Base-by-base conservation (phyloP, 2,888 invertebrate genomes). In the Tolmerus cingulatus region DNA sequence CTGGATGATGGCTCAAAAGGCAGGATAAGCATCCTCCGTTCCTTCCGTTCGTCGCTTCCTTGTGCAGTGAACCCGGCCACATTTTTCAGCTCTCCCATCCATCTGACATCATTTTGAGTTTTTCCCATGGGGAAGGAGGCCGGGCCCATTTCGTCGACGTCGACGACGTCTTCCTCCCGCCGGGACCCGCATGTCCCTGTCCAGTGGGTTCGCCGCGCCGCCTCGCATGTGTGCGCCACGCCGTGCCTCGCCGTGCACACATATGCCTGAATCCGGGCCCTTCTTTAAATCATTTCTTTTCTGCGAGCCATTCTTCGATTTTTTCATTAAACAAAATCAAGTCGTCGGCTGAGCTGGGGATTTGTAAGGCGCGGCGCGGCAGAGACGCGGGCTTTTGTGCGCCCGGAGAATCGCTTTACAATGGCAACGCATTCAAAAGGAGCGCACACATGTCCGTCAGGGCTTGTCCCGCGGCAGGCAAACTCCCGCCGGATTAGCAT, bases 11-110 rank as follows among this genome's bases (percentile, higher is more conserved):
- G 43, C 81, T 55, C 51, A 81, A 81, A 81, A 55, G 81, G 51
- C 81, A 81, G 81, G 81, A 81, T 81, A 81, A 81, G 81, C 81
- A 81, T 81, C 81, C 81, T 81, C 55, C 55, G 81, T 81, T 46
- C 81, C 81, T 81, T 81, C 81, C 81, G 81, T 81, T 81, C 81
- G 16, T 8, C 51, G 55, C 27, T 81, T 81, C 51, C 51, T 81
- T 81, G 27, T 78, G 78, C 78, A 55, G 51, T 81, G 34, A 81
- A 81, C 55, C 30, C 55, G 27, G 81, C 55, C 81, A 55, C 30
- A 19, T 76, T 76, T 76, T 34, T 76, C 76, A 34, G 76, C 81
- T 81, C 51, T 81, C 55, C 51, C 55, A 81, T 81, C 81, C 51
- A 81, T 81, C 81, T 81, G 81, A 51, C 55, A 81, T 81, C 55